Percentiles rank a stretch among this genome's conserved stretches.
Conservation (phyloP, 2,888 invertebrate species). For the Cosmopolites sordidus region DNA sequence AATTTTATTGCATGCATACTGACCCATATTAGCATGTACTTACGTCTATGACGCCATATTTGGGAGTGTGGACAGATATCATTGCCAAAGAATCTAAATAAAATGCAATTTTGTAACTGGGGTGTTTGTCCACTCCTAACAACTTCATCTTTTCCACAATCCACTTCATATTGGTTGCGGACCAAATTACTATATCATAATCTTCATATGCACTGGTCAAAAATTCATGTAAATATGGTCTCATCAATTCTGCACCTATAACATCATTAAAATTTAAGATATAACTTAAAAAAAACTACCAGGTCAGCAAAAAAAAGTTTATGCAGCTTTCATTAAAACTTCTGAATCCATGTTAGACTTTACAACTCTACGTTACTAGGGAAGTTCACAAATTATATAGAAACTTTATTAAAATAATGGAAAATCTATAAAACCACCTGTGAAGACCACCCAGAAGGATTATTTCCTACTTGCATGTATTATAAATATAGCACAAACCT, state of each 20-base stretch:
- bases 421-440: too few relatives aligned
- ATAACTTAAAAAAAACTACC: neutral
- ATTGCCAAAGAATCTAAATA: constrained; percentile 89
- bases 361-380: too few relatives aligned
- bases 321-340: too few relatives aligned
- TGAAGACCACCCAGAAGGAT: too few relatives aligned
- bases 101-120: constrained; percentile 87
- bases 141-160: constrained; percentile 95
- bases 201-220: constrained; percentile 79
- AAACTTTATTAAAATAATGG: neutral
- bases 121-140: constrained; percentile 77
- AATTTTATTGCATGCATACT: too few relatives aligned
- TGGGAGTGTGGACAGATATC: constrained; percentile 89
- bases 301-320: too few relatives aligned
- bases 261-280: neutral
- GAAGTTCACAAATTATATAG: too few relatives aligned
- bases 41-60: constrained; percentile 89
- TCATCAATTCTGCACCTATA: constrained; percentile 70
- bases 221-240: constrained; percentile 94
- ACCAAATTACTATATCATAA: constrained; percentile 98
- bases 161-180: constrained; percentile 98
- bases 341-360: too few relatives aligned
- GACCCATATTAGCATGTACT: constrained; percentile 37
- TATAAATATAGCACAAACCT: constrained; percentile 47
- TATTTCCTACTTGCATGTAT: too few relatives aligned